Conservation (phyloP, 2,888 invertebrate genomes). For the Sylvicola cinctus region DNA sequence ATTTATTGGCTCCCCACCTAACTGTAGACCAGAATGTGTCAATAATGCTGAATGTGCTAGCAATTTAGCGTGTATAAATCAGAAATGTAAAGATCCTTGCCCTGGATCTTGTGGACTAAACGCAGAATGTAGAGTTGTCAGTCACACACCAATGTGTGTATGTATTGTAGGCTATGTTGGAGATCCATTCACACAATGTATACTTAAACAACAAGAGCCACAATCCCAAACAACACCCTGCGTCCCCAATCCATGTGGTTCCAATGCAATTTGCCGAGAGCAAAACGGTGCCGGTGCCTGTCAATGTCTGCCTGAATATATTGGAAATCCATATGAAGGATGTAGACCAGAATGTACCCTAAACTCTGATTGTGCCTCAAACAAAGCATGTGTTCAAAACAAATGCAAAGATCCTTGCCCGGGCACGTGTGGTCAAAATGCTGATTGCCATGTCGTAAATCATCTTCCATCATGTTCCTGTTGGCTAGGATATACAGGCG, state of each 20-base stretch:
- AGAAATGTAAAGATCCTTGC: slow-evolving; percentile 65
- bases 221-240: slow-evolving; percentile 30
- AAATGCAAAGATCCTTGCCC: slow-evolving; percentile 63
- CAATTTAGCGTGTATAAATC: slow-evolving; percentile 62
- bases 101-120: slow-evolving; percentile 60
- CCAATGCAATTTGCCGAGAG: slow-evolving; percentile 49
- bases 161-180: slow-evolving; percentile 49
- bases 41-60: slow-evolving; percentile 62
- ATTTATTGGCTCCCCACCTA: slow-evolving; percentile 55
- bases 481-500: slow-evolving; percentile 45
- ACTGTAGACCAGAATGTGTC: slow-evolving; percentile 63
- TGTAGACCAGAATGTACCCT: slow-evolving; percentile 55
- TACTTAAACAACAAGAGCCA: slow-evolving; percentile 15
- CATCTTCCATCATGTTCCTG: slow-evolving; percentile 51
- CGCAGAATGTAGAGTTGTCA: slow-evolving; percentile 55
- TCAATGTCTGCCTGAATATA: slow-evolving; percentile 45
- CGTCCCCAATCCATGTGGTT: slow-evolving; percentile 60
- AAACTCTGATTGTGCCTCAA: slow-evolving; percentile 49
- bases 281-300: slow-evolving; percentile 45
- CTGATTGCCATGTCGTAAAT: slow-evolving; percentile 52
- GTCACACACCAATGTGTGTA: slow-evolving; percentile 65
- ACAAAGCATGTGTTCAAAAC: slow-evolving; percentile 45
- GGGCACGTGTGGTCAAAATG: slow-evolving; percentile 53
- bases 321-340: slow-evolving; percentile 57
- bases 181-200: slow-evolving; percentile 29